A percentile compares a stretch with the other conserved stretches of the same genome.
Conservation (phyloP, 2,888 invertebrate genomes). For the Acanthosepion lycidas region DNA sequence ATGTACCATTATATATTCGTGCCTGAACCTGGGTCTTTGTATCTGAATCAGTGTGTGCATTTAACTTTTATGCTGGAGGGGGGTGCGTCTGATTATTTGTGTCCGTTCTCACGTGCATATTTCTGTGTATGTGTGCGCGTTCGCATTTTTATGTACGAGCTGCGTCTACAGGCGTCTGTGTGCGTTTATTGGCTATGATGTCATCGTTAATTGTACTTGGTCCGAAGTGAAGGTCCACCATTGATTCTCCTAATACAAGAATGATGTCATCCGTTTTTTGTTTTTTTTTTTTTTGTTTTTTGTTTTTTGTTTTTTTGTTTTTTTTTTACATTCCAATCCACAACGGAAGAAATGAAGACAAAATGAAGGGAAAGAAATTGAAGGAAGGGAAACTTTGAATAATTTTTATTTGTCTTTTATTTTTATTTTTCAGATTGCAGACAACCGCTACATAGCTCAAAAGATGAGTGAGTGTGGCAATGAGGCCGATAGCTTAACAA, state of each 20-base stretch:
- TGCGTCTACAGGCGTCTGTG: background rate
- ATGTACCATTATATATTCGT: no score
- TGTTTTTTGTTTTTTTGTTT: no score
- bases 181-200: background rate
- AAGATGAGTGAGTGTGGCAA: background rate
- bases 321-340: background rate
- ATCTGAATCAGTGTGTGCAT: no score
- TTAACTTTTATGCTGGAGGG: no score
- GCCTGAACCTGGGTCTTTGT: no score
- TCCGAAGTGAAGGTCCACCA: background rate
- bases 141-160: background rate
- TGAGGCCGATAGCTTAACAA: background rate
- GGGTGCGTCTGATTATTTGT: no score
- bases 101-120: background rate
- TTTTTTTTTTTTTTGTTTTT: background rate
- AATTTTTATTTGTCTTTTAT: background rate
- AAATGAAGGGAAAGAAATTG: background rate
- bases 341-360: background rate
- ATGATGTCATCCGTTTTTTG: background rate
- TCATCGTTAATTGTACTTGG: constrained; percentile 6
- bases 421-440: background rate
- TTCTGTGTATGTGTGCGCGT: background rate
- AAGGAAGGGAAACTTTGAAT: background rate
- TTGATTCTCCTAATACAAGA: background rate
- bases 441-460: background rate